Evolutionary conservation across 35 echinoderm and acorn worm species (phyloP).

Genomic region (Ophiothrix spiculata): DNA sequence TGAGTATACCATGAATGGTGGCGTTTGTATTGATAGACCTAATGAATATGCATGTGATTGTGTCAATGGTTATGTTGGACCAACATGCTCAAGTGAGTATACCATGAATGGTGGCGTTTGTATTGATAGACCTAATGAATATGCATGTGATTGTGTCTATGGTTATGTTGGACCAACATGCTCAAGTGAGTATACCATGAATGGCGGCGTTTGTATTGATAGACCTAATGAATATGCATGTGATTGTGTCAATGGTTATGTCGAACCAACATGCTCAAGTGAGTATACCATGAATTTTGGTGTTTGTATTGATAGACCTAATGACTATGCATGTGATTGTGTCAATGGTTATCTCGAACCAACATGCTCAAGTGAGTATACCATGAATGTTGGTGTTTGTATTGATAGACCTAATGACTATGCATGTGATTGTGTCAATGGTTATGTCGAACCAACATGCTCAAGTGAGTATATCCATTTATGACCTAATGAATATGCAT

Average conservation of each 20-base stretch:
- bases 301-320: background rate
- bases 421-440: background rate
- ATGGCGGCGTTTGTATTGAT: background rate
- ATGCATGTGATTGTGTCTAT: background rate
- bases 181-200: conserved; percentile 1
- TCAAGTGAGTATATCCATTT: background rate
- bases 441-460: background rate
- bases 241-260: background rate
- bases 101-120: background rate
- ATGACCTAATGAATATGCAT: background rate
- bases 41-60: conserved; percentile 33
- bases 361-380: background rate
- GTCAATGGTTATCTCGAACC: background rate
- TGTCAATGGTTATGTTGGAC: conserved; percentile 19
- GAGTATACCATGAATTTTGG: background rate
- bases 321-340: background rate
- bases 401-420: background rate
- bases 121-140: background rate
- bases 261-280: background rate
- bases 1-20: conserved; percentile 6
- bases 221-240: background rate
- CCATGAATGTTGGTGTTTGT: background rate
- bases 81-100: conserved; percentile 20
- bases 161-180: conserved; percentile 19
- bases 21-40: conserved; percentile 12